Evolutionary conservation across 2,797 vertebrate genomes (phyloP), one percentile per base, ranked within the genome.

Genomic region (Danionella dracula): DNA sequence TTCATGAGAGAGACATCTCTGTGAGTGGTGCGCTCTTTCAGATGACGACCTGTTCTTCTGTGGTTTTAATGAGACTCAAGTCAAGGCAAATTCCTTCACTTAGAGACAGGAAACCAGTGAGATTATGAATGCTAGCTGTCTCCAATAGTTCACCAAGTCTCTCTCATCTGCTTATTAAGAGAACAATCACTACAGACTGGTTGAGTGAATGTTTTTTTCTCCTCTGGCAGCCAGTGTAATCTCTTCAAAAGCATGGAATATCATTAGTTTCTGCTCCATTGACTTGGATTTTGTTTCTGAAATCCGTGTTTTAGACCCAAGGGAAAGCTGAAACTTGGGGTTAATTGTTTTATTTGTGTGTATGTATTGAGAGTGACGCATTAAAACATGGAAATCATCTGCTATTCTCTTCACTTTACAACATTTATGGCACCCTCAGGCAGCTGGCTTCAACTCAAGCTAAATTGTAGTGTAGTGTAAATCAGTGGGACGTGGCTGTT

Each of bases 131-230:
- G 34, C 12, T 45, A 21, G 46, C 55, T 23, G 40, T 60, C 32
- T 41, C 54, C 21, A 53, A 45, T 34, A 51, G 53, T 35, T 49
- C 31, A 13, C 34, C 42, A 21, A 38, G 46, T 60, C 48, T 54
- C 70, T 77, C 59, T 72, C 68, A 69, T 75, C 42, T 59, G 34
- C 74, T 79, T 80, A 80, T 82, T 76, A 76, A 83, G 78, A 80
- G 79, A 64, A 79, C 72, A 81, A 83, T 86, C 83, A 84, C 64
- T 74, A 78, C 83, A 82, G 80, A 71, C 76, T 75, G 40, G 75
- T 73, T 81, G 71, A 62, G 29, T 77, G 78, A 79, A 82, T 82
- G 81, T 81, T 54, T 32, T 20, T 37, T 81, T 76, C 72, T 72
- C 31, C 68, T 61, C 74, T 77, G 78, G 80, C 82, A 81, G 72